Conservation (phyloP, 2,113 vertebrate genomes). For the Salminus brasiliensis region DNA sequence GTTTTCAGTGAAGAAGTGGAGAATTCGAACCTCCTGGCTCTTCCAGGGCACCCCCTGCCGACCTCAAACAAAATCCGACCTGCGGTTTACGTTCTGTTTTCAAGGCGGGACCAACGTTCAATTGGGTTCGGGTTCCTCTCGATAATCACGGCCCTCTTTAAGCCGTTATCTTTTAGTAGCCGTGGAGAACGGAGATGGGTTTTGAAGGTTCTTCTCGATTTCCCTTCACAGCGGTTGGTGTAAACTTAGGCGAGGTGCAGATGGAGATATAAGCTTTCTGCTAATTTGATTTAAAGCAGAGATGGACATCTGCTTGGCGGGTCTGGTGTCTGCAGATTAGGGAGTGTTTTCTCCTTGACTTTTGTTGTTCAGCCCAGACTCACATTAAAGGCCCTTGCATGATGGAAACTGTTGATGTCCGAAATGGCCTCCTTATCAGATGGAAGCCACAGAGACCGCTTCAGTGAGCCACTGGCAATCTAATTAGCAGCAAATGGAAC, state of each 20-base stretch:
- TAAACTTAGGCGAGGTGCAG: constrained; percentile 27
- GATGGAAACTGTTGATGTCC: constrained; percentile 76
- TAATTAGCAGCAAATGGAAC: constrained; percentile 80
- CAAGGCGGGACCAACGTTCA: constrained; percentile 42
- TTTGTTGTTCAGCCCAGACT: constrained; percentile 57
- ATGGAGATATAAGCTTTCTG: constrained; percentile 8
- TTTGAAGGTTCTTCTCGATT: constrained; percentile 19
- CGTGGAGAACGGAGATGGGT: neutral
- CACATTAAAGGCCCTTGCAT: constrained; percentile 67
- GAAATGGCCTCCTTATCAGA: constrained; percentile 80
- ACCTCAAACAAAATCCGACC: constrained; percentile 6
- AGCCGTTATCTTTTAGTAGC: constrained; percentile 17
- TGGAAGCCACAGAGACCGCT: constrained; percentile 66
- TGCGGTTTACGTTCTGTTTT: neutral
- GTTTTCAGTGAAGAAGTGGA: constrained; percentile 45
- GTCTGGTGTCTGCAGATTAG: constrained; percentile 59
- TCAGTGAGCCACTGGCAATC: constrained; percentile 74
- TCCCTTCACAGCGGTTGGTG: neutral
- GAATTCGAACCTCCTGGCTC: constrained; percentile 45
- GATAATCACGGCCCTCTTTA: constrained; percentile 23
- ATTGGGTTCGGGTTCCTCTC: constrained; percentile 54
- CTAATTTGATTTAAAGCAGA: constrained; percentile 40
- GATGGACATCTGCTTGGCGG: constrained; percentile 61
- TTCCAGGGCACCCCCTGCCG: neutral
- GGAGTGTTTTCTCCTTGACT: constrained; percentile 54